These are phyloP conservation scores for Drosophila suzukii DNA, from an alignment of 1,140 invertebrate species.

Conservation along the genomic window DNA sequence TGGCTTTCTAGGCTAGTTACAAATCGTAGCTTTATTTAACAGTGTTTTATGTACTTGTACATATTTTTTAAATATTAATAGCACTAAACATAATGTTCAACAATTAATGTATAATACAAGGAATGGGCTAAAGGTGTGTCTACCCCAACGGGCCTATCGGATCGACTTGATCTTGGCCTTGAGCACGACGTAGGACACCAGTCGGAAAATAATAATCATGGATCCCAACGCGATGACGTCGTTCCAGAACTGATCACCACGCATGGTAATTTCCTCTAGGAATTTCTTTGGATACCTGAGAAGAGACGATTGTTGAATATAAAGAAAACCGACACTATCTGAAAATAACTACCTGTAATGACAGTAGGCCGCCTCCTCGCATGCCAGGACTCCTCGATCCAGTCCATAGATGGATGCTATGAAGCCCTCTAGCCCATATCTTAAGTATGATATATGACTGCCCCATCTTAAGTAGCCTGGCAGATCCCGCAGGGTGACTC, in stretches of 20 bases:
- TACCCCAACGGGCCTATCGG: constrained; percentile 43
- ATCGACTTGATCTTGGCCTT: constrained; percentile 81
- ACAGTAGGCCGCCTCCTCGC: constrained; percentile 88
- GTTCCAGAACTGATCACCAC: constrained; percentile 92
- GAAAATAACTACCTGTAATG: constrained; percentile 87
- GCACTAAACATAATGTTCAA: constrained; percentile 91
- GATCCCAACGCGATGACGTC: constrained; percentile 90
- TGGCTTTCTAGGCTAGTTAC: constrained; percentile 28
- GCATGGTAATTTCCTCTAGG: constrained; percentile 92
- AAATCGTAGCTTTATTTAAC: constrained; percentile 66
- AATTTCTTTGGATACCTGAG: constrained; percentile 89
- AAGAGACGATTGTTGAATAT: constrained; percentile 10
- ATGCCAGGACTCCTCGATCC: constrained; percentile 88
- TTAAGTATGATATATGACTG: constrained; percentile 93
- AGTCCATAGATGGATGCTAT: constrained; percentile 93
- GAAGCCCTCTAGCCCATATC: constrained; percentile 94
- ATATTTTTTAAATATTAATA: constrained; percentile 87
- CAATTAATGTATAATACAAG: constrained; percentile 91
- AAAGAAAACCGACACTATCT: constrained; percentile 16
- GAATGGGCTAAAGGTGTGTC: constrained; percentile 52
- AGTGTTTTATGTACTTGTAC: constrained; percentile 61
- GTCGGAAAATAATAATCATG: constrained; percentile 90
- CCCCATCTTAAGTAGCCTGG: constrained; percentile 94
- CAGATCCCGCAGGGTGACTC: constrained; percentile 90
- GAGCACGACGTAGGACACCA: constrained; percentile 91